Base-by-base conservation (phyloP, 2,888 invertebrate genomes). In the Ectropis crepuscularia region DNA sequence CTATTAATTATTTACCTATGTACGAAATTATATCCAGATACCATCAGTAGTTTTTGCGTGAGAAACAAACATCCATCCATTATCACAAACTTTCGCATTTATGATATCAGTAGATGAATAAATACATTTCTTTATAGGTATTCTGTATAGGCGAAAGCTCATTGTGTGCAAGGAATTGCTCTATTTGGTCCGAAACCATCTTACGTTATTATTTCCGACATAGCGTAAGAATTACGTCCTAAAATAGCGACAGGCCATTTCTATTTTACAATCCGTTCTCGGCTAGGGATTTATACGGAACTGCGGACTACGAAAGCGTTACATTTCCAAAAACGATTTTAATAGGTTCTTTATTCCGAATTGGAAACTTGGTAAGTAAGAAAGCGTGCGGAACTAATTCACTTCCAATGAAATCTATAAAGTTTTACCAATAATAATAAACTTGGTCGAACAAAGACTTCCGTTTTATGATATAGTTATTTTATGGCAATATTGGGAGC, bases 341-440 rank as follows among this genome's bases (percentile, higher is more conserved):
- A 41, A 11, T 49, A 37, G 11, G 7, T 38, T 51, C 16, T 9
- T 39, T 50, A 50, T 38, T 8, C 37, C 11, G 11, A 37, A 49
- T 49, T n/a, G 37, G 37, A 37, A 50, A 12, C 38, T 28, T 28
- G 38, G 12, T 6, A 39, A 16, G 5, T 28, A 41, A 28, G 16
- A 28, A 28, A 41, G 9, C 28, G 53, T 53, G 53, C 53, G 43
- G 43, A 43, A 53, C 53, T 43, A 53, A 53, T 53, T 8, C 7
- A 11, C 36, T 43, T 43, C 42, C 53, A n/a, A 37, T 5, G 10
- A 6, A 7, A 48, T 36, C 5, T 5, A 48, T 28, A 46, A 7
- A 46, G 46, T 12, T 46, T 46, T 46, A 6, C 6, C 41, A 41
- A 9, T 9, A 10, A 41, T 41, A 28, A 28, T 7, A 8, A 10